Base-by-base conservation (phyloP, 2,797 vertebrate genomes). In the Linurgus olivaceus region DNA sequence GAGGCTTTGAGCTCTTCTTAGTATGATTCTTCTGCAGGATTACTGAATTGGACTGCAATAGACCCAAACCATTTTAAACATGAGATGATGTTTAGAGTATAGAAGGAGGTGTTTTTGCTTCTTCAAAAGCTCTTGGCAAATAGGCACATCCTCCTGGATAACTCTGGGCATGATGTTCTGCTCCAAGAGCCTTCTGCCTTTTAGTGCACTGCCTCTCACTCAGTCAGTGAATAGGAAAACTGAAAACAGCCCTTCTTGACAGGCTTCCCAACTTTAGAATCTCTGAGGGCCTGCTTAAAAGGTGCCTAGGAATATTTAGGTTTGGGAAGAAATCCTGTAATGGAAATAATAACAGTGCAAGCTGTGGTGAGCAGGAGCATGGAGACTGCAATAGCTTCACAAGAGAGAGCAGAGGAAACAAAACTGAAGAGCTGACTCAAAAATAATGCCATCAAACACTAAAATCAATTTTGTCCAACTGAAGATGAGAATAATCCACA, bases 261-360 rank as follows among this genome's bases (percentile, higher is more conserved):
- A 84, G 86, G 77, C 70, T 68, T 90, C 62, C 37, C 51, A 73
- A 65, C 84, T 90, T 67, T 91, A 72, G 62, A 73, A 63, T 88
- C 70, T 91, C 87, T 75, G 81, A 84, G 44, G 79, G 28, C 40
- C 74, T 88, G 21, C 88, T 96, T 77, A 66, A 78, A 83, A 93
- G 62, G 31, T 88, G 48, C 73, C 51, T 84, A 82, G 62, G 84
- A 80, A 86, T 89, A 87, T 80, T 92, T 83, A 40, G 18, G 52
- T 91, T 92, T 83, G 65, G 33, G 37, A 90, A 86, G 79, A 94
- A 90, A 86, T 51, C 59, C 51, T 90, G 51, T 84, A 73, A 90
- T 91, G 79, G 87, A 94, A 96, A 81, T 90, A 80, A 70, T 91
- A 90, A 89, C 76, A 90, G 37, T 75, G 29, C 19, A 58, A 86